Percentiles rank a stretch among this genome's conserved stretches.
These are phyloP conservation scores for Diploptera punctata DNA, from an alignment of 2,888 invertebrate species.

Conservation along the genomic window DNA sequence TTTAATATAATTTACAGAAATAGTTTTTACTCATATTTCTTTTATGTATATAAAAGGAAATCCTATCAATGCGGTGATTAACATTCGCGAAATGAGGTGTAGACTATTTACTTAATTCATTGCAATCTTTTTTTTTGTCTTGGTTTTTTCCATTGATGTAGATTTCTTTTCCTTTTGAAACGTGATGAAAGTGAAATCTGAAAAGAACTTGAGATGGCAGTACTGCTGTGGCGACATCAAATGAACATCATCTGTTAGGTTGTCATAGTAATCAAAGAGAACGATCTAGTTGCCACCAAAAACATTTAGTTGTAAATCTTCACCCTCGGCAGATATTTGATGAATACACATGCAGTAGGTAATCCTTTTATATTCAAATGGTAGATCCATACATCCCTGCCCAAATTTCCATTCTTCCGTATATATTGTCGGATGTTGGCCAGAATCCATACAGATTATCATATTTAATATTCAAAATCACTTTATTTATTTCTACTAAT, in stretches of 20 bases:
- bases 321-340: neutral
- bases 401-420: neutral
- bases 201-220: neutral
- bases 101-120: no score
- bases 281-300: neutral
- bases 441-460: neutral
- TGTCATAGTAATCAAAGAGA: conserved; percentile 5
- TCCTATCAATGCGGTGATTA: no score
- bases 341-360: neutral
- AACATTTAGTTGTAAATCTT: neutral
- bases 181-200: neutral
- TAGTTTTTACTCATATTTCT: no score
- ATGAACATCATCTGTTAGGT: neutral
- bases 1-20: no score
- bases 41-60: no score
- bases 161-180: neutral
- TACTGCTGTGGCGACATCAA: neutral
- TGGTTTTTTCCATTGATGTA: neutral
- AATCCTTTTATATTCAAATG: neutral
- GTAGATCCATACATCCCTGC: neutral
- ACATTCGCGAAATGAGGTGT: no score
- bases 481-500: no score
- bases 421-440: neutral
- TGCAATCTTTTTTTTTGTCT: neutral
- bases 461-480: neutral